Percentiles rank a stretch among this genome's conserved stretches.
These are phyloP conservation scores for Octomys mimax DNA, from an alignment of 2,797 vertebrate species.

Conservation along the genomic window DNA sequence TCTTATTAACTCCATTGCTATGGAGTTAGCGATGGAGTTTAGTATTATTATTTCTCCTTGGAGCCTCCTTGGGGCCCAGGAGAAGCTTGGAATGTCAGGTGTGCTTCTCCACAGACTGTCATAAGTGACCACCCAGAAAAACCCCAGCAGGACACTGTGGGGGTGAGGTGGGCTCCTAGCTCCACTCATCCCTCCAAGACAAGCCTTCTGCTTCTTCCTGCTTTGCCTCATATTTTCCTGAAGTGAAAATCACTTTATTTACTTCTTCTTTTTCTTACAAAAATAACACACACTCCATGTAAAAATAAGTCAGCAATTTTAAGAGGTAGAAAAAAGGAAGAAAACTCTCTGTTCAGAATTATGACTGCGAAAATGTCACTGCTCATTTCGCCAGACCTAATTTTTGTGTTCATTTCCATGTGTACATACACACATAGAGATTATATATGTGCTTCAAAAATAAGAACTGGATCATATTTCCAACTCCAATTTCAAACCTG, in stretches of 20 bases:
- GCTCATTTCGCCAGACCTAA: neutral
- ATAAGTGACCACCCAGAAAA: neutral
- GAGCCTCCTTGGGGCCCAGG: neutral
- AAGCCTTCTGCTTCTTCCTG: neutral
- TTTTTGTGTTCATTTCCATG: constrained; percentile 9
- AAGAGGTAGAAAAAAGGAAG: neutral
- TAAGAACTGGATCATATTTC: neutral
- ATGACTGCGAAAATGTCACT: neutral
- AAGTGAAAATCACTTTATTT: constrained; percentile 55
- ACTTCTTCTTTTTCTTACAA: constrained; percentile 35
- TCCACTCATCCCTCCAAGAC: neutral
- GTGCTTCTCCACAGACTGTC: neutral
- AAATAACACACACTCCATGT: constrained; percentile 19
- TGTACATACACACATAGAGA: constrained; percentile 38
- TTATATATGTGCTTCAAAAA: constrained; percentile 34
- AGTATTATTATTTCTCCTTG: neutral
- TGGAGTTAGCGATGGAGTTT: neutral
- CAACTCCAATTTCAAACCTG: constrained; percentile 1
- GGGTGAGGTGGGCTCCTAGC: neutral
- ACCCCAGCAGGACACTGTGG: neutral
- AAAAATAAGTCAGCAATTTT: constrained; percentile 47
- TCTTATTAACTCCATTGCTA: too few species aligned
- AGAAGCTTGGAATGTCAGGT: neutral
- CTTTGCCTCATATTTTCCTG: neutral
- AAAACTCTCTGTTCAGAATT: neutral